Base-by-base conservation (phyloP, 2,888 invertebrate genomes). In the Rhopalosiphum nymphaeae region DNA sequence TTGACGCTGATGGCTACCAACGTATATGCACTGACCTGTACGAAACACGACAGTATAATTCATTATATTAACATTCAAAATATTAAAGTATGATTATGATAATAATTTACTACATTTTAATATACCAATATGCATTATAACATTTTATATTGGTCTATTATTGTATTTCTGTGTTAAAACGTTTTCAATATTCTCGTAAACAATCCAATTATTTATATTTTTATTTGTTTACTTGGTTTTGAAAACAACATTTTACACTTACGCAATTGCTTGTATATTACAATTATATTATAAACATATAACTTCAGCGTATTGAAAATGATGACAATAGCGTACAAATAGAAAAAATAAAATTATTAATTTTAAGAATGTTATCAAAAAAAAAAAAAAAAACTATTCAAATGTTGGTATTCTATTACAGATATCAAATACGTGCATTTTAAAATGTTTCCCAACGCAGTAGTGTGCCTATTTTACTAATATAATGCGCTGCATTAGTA, bases 1-100 rank as follows among this genome's bases (percentile, higher is more conserved):
- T 99, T 99, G 94, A 98, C 97, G 95, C 98, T 98, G 95, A 99
- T 98, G 78, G 98, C 98, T 57, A 99, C 97, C 95, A 99, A 96
- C 0, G 99, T 99, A 96, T 98, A 99, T 7, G 98, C 98, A 95
- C 98, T 98, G 94, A 98, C 98, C 95, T 95, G 95, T 49, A 49
- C 10, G 44, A 92, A 57, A 86, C 36, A 78, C 36, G 36, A 36
- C 7, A 78, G 5, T 78, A 42, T 21, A 78, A 78, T 67, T 78
- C 36, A 21, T 21, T 21, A 36, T 36, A 9, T 36, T 78, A 78
- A 78, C 2, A 36, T 36, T 36, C 21, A 36, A 78, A 36, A 78
- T 78, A 16, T 21, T 21, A 1, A 36, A 78, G 7, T 78, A 78
- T 78, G 11, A 78, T 36, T 21, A 42, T 36, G 9, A 21, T 3